phyloP scores from a whole-genome alignment of 2,797 vertebrate species.

The Buceros bicornis region DNA sequence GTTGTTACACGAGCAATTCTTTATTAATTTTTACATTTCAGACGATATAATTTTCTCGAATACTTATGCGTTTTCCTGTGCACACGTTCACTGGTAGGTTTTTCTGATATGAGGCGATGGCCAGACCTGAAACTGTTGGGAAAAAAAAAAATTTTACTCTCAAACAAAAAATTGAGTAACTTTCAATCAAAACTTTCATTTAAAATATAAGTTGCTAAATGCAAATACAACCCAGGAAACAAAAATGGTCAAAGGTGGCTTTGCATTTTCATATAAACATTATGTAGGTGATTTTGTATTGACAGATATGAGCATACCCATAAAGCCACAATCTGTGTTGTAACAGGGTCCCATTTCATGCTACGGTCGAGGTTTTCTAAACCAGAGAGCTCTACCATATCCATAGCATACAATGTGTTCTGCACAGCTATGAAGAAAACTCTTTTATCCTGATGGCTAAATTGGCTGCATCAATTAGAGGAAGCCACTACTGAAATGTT shows the following conservation, averaged over 20 bases:
- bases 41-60: neutral
- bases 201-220: neutral
- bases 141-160: neutral
- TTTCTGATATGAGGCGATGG: neutral
- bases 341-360: neutral
- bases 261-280: neutral
- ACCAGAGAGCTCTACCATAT: neutral
- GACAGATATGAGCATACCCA: neutral
- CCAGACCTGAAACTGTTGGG: neutral
- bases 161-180: neutral
- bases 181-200: neutral
- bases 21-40: constrained; percentile 6
- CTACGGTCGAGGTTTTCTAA: neutral
- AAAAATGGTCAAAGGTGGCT: neutral
- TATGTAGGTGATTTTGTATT: neutral
- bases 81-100: neutral
- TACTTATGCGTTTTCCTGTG: constrained; percentile 14
- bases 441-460: neutral
- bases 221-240: neutral
- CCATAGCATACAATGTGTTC: neutral
- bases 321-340: accelerated
- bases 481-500: neutral
- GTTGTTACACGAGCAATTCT: neutral
- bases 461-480: neutral
- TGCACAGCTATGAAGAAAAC: neutral